Evolutionary conservation across 2,113 vertebrate species (phyloP), one percentile per base, ranked within the genome.

Genomic region (Indicator maculatus): DNA sequence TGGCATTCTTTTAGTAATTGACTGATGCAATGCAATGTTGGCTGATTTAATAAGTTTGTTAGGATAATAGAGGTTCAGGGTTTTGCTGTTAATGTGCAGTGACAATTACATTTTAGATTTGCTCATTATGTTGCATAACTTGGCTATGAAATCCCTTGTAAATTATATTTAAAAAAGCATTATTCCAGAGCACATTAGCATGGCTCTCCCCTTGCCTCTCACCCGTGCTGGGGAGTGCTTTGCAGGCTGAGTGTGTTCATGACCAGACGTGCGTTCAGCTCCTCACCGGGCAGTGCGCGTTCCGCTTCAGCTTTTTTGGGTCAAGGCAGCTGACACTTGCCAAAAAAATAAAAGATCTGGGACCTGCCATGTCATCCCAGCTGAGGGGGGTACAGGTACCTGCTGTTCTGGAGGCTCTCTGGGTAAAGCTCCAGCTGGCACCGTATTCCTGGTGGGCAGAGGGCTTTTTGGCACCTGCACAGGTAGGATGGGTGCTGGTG

Each of bases 21-120:
- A 92, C 90, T 92, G 96, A 95, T 93, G 92, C 78, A 50, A 72
- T n/a, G 74, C 91, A 85, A 75, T 86, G 90, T 89, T 95, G 82
- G 20, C 92, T 93, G 96, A 93, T 94, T 96, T 95, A 95, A 96
- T 94, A 95, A 93, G 93, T 94, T 97, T 92, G 94, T 95, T 92
- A 93, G 85, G 81, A 33, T 91, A 94, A 93, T 69, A 94, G 92
- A 84, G 84, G 88, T 58, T 94, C 73, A 19, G 86, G 82, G 45
- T 93, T 93, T 91, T 67, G 63, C 82, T 39, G 77, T 75, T 96
- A 94, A 96, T 89, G 93, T 69, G 89, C 90, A 87, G 83, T 45
- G 95, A 96, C 95, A 96, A 97, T 96, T 93, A 80, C 88, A 55
- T 94, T 95, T 87, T 81, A 73, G 92, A 85, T 93, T 92, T 96